Conservation (phyloP, 2,888 invertebrate species). For the Lycia hirtaria region DNA sequence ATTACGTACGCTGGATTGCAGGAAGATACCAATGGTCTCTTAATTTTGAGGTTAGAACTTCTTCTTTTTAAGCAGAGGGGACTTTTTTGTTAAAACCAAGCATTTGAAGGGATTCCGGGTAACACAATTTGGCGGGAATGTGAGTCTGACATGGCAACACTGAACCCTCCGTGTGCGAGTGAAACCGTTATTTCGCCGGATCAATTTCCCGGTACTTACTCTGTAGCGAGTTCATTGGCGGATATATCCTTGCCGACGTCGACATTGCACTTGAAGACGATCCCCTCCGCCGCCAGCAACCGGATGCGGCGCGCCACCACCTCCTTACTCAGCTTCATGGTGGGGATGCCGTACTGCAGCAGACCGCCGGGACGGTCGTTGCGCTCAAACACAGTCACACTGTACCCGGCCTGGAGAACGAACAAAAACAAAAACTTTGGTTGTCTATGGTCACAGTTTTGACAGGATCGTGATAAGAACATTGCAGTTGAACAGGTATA, state of each 20-base stretch:
- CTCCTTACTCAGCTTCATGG: slow-evolving; percentile 98
- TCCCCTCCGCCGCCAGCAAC: slow-evolving; percentile 95
- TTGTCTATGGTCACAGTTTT: too few relatives aligned
- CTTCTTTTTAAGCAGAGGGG: too few relatives aligned
- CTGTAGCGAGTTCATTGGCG: slow-evolving; percentile 88
- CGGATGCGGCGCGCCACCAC: slow-evolving; percentile 96
- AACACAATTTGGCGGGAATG: too few relatives aligned
- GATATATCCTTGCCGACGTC: slow-evolving; percentile 96
- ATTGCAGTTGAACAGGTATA: too few relatives aligned
- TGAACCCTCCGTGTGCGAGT: background rate
- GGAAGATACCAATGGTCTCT: too few relatives aligned
- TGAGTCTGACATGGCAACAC: background rate
- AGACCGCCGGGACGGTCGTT: slow-evolving; percentile 98
- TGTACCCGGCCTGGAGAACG: slow-evolving; percentile 91
- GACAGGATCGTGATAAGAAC: too few relatives aligned
- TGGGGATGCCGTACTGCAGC: slow-evolving; percentile 98
- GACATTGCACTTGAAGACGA: slow-evolving; percentile 94
- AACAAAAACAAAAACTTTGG: slow-evolving; percentile 3
- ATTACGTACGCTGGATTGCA: too few relatives aligned
- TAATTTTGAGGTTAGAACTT: too few relatives aligned
- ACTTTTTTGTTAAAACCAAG: too few relatives aligned
- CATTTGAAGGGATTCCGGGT: too few relatives aligned
- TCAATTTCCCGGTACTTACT: slow-evolving; percentile 69
- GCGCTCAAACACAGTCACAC: slow-evolving; percentile 98
- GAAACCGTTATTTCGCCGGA: background rate